Evolutionary conservation across 2,113 vertebrate genomes (phyloP).

Genomic region (Tachysurus fulvidraco): DNA sequence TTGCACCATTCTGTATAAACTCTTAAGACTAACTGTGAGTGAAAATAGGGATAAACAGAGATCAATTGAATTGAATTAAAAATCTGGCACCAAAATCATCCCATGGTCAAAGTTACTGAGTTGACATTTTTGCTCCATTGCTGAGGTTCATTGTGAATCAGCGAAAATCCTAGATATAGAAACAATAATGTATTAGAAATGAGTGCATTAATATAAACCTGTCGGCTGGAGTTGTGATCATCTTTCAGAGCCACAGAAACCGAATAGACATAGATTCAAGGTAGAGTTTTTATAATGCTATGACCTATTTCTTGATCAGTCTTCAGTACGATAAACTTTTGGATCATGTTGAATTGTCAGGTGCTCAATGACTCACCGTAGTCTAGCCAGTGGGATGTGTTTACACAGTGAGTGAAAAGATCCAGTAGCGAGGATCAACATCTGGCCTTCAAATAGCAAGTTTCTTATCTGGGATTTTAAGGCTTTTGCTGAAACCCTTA

Average conservation of each 20-base stretch:
- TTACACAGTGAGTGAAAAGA: background rate
- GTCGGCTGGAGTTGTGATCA: background rate
- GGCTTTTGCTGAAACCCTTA: slow-evolving; percentile 20
- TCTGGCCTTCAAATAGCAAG: slow-evolving; percentile 2
- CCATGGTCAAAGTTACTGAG: background rate
- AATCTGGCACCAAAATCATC: background rate
- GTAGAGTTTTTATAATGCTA: background rate
- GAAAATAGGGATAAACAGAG: background rate
- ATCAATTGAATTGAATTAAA: background rate
- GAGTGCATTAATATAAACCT: background rate
- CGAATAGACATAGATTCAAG: background rate
- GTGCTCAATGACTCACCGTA: background rate
- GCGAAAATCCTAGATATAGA: background rate
- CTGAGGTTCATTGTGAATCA: background rate
- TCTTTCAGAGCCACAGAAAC: background rate
- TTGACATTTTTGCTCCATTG: background rate
- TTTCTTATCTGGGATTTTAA: slow-evolving; percentile 20
- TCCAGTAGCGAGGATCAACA: background rate
- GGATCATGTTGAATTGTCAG: background rate
- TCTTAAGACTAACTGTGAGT: background rate
- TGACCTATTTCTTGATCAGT: background rate
- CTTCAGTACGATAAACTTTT: background rate
- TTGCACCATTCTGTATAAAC: background rate
- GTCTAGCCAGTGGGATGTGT: background rate
- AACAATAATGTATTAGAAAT: background rate